Base-by-base conservation (phyloP, 2,113 vertebrate genomes). In the Oncorhynchus mykiss region DNA sequence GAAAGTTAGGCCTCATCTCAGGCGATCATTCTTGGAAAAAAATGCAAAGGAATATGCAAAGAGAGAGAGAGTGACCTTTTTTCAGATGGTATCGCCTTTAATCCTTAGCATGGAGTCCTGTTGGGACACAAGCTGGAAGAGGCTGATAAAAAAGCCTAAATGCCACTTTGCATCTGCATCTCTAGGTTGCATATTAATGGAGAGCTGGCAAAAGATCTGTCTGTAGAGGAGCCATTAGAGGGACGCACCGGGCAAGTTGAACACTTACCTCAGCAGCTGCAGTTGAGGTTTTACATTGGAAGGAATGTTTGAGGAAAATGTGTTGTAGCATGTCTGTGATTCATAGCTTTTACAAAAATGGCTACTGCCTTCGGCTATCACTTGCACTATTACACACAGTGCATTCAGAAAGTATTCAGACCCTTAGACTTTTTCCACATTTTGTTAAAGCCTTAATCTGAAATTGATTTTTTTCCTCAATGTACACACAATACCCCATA, bases 31-130 rank as follows among this genome's bases (percentile, higher is more conserved):
- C 39, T 79, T 31, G 73, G 54, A 49, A n/a, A 60, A 59, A 20
- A 48, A 51, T 12, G 29, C 27, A 49, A 71, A 54, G n/a, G 64
- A 11, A 70, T 31, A 54, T 14, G 18, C 5, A 51, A 14, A 62
- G 62, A 4, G 20, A 67, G 74, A 74, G 16, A 66, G 31, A 22
- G 49, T 95, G 96, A 97, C 96, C 96, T 98, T 98, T 54, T 96
- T 91, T 82, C 93, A 94, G 95, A 94, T 90, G 91, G 91, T 92
- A 91, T 86, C 92, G 90, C 87, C 88, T 93, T 93, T 96, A 94
- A 96, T 95, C 94, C 91, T 85, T 79, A 82, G 85, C 89, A 84
- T 92, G 85, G 39, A 73, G 90, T 92, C 94, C 94, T 93, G 92
- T 93, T 88, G 94, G 94, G 92, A 94, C 93, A 81, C 90, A 87